phyloP scores from a whole-genome alignment of 1,140 invertebrate species.

The Zaprionus capensis region DNA sequence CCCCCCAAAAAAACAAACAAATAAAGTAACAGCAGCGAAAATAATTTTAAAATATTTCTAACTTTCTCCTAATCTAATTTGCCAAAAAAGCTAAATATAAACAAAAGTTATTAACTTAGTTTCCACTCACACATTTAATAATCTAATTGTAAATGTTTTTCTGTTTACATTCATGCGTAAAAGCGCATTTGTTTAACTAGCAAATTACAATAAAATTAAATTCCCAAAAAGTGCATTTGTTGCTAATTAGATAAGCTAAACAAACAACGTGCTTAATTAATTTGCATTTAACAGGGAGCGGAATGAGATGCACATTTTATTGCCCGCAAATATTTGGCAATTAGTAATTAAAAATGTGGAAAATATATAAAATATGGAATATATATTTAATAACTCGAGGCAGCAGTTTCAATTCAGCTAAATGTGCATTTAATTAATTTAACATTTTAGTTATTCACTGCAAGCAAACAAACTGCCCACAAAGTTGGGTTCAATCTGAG shows the following conservation, averaged over 20 bases:
- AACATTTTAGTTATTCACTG: background rate
- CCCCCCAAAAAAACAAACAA: background rate
- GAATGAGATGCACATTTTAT: background rate
- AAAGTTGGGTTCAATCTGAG: background rate
- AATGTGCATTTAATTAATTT: slow-evolving; percentile 26
- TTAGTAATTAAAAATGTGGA: slow-evolving; percentile 14
- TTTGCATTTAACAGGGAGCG: slow-evolving; percentile 58
- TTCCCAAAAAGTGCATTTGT: slow-evolving; percentile 37
- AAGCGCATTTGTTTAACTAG: slow-evolving; percentile 35
- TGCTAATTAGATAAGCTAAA: slow-evolving; percentile 69
- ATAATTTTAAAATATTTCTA: background rate
- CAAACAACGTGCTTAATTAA: slow-evolving; percentile 71
- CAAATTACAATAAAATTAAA: slow-evolving; percentile 38
- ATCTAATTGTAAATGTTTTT: slow-evolving; percentile 7
- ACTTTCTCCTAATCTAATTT: background rate
- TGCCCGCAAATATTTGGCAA: slow-evolving; percentile 39
- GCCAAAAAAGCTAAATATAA: background rate
- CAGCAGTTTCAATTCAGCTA: background rate
- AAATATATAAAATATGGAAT: background rate
- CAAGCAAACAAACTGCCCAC: background rate
- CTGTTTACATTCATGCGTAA: background rate
- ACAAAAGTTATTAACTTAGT: background rate
- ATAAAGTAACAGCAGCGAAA: background rate
- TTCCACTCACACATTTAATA: background rate
- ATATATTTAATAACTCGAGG: slow-evolving; percentile 9